Percentiles rank a stretch among this genome's conserved stretches.
Conservation (phyloP, 2,888 invertebrate species). For the Sturmia bella region DNA sequence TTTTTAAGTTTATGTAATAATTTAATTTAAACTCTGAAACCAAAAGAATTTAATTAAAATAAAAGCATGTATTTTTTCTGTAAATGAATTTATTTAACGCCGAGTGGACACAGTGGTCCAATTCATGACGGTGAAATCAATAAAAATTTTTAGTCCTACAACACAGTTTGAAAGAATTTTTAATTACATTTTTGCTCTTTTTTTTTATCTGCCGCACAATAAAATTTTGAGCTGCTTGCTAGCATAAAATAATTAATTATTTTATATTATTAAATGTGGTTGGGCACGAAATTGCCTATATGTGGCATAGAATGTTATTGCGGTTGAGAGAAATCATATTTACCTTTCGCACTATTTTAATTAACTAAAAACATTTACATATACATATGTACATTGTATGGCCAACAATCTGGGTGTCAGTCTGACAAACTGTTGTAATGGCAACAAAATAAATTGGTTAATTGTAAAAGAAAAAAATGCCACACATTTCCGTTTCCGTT, state of each 20-base stretch:
- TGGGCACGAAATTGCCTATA: too few relatives aligned
- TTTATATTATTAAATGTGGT: too few relatives aligned
- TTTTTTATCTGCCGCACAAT: too few relatives aligned
- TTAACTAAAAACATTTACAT: conserved; percentile 19
- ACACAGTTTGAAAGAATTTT: too few relatives aligned
- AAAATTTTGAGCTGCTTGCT: too few relatives aligned
- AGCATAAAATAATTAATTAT: too few relatives aligned
- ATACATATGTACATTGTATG: too few relatives aligned
- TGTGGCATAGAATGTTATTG: background rate
- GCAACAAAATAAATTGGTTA: conserved; percentile 20
- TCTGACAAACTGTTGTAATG: conserved; percentile 5
- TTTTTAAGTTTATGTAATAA: conserved; percentile 29
- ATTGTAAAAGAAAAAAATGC: conserved; percentile 26
- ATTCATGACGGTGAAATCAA: too few relatives aligned
- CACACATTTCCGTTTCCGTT: conserved; percentile 47
- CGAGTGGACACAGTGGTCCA: too few relatives aligned
- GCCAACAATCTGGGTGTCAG: background rate
- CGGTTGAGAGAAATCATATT: conserved; percentile 23
- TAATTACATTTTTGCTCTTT: too few relatives aligned
- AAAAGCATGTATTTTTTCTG: conserved; percentile 30
- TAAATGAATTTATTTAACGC: background rate
- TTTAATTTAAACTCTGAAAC: conserved; percentile 25
- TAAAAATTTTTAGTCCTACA: too few relatives aligned
- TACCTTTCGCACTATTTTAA: conserved; percentile 11
- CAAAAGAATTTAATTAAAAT: conserved; percentile 40